Percentiles rank a stretch among this genome's conserved stretches.
Conservation (phyloP, 1,140 invertebrate genomes). For the Drosophila nebulosa region DNA sequence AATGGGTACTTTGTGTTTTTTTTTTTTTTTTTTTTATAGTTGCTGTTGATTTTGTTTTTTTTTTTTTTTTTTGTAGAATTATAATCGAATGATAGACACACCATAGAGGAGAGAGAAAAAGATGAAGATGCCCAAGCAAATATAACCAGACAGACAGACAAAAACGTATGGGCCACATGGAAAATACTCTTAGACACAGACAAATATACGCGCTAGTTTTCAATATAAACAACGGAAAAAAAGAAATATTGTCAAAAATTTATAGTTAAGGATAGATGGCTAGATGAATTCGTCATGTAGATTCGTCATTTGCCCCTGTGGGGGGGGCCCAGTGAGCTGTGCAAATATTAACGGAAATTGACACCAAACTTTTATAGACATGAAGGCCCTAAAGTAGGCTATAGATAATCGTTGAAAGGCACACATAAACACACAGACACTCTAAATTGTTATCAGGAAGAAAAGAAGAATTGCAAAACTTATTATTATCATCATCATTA, state of each 20-base stretch:
- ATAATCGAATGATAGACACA: conserved; percentile 45
- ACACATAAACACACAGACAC: too few relatives aligned
- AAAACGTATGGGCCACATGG: conserved; percentile 1
- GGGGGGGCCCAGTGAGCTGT: conserved; percentile 18
- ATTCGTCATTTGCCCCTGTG: conserved; percentile 18
- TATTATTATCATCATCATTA: background rate
- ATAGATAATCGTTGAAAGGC: background rate
- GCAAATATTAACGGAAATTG: conserved; percentile 47
- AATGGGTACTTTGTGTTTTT: background rate
- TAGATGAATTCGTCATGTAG: conserved; percentile 12
- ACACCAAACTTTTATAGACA: conserved; percentile 12
- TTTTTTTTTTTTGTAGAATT: conserved; percentile 12
- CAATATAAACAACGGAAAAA: conserved; percentile 2
- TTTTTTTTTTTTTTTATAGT: background rate
- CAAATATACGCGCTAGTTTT: background rate
- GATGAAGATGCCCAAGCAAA: background rate
- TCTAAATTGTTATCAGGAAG: background rate
- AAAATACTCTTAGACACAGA: conserved; percentile 3
- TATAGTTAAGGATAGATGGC: background rate
- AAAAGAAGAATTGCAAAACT: background rate
- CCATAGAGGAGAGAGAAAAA: background rate
- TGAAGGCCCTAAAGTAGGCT: background rate
- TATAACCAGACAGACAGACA: conserved; percentile 3
- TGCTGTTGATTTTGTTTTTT: background rate
- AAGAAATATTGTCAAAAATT: conserved; percentile 3